Conservation (phyloP, 2,888 invertebrate species). For the Apodemia duryi region DNA sequence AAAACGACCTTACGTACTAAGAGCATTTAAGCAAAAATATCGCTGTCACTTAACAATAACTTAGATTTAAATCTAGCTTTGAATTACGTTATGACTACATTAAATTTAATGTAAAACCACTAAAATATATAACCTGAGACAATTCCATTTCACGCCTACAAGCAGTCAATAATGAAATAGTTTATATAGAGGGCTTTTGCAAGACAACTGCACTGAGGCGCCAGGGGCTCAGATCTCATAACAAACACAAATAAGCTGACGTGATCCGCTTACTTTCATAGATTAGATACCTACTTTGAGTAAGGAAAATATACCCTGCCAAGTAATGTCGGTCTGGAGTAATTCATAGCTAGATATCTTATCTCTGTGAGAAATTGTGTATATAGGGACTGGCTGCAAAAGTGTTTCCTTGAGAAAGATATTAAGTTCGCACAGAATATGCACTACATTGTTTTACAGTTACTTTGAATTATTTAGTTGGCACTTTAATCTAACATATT, state of each 20-base stretch:
- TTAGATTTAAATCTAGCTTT: conserved; percentile 5
- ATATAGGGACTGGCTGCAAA: conserved; percentile 35
- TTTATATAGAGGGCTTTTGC: conserved; percentile 23
- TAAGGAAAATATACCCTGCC: conserved; percentile 30
- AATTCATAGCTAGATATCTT: conserved; percentile 47
- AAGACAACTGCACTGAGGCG: conserved; percentile 48
- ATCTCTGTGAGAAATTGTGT: conserved; percentile 34
- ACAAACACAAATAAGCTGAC: conserved; percentile 76
- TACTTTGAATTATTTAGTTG: conserved; percentile 14
- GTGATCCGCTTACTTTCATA: conserved; percentile 74
- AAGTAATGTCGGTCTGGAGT: conserved; percentile 29
- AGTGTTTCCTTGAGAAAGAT: conserved; percentile 23
- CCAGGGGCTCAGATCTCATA: conserved; percentile 67
- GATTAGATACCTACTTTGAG: conserved; percentile 50
- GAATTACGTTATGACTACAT: conserved; percentile 1
- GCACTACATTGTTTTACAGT: conserved; percentile 12
- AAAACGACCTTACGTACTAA: neutral
- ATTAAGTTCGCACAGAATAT: neutral
- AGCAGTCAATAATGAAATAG: neutral
- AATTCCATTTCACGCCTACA: conserved; percentile 13
- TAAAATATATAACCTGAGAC: conserved; percentile 8
- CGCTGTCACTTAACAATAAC: neutral
- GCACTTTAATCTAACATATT: neutral
- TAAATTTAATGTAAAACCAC: conserved; percentile 7
- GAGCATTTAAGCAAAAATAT: neutral